Conservation (phyloP, 2,113 vertebrate species). For the Gopherus flavomarginatus region DNA sequence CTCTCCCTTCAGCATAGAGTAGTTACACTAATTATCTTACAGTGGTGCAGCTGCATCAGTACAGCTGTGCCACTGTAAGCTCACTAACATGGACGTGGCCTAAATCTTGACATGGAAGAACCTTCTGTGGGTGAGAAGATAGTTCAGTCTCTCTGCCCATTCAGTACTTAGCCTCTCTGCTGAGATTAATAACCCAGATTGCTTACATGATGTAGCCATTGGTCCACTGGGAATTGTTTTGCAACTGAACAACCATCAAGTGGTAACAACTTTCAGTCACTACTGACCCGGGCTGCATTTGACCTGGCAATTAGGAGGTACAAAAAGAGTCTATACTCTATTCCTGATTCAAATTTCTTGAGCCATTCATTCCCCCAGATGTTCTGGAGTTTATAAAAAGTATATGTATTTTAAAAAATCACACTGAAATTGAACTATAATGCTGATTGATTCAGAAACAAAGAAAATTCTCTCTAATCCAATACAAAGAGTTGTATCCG, state of each 20-base stretch:
- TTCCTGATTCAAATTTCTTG: neutral
- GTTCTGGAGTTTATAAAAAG: neutral
- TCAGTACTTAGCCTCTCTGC: neutral
- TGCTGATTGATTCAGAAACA: constrained; percentile 38
- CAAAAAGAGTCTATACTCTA: accelerated
- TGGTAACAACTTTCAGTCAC: neutral
- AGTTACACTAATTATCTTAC: no score
- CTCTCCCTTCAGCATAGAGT: no score
- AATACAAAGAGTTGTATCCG: neutral
- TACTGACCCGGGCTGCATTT: neutral
- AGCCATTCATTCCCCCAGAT: neutral
- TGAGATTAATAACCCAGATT: neutral
- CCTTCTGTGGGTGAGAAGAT: accelerated
- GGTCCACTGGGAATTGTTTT: neutral
- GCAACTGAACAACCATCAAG: accelerated
- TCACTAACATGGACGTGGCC: no score
- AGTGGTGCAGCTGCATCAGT: no score
- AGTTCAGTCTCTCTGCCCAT: neutral
- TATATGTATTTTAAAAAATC: neutral
- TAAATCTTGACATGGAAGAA: neutral
- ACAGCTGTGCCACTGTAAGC: no score
- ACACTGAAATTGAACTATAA: neutral
- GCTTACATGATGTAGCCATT: neutral
- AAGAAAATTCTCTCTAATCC: constrained; percentile 21
- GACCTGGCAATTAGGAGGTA: neutral